A percentile compares a stretch with the other conserved stretches of the same genome.
These are phyloP conservation scores for Epizoanthus stellaris DNA, from an alignment of 92 coral and sea anemone genomes.

Conservation along the genomic window DNA sequence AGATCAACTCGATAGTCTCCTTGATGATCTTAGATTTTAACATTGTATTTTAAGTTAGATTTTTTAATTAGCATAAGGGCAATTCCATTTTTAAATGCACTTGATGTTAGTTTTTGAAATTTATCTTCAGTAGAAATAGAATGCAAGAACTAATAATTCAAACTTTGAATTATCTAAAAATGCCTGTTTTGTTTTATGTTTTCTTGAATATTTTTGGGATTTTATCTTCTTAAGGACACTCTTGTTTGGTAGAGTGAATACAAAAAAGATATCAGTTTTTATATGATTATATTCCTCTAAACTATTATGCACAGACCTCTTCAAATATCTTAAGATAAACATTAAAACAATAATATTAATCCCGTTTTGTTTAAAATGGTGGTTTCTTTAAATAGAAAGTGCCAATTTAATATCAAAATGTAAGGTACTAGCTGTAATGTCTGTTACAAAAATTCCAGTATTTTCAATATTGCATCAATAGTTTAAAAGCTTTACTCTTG, in stretches of 20 bases:
- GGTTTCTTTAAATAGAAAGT: no score
- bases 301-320: constrained; percentile 2
- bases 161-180: constrained; percentile 9
- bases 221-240: constrained; percentile 9
- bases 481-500: not conserved
- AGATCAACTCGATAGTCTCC: no score
- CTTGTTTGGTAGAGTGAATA: constrained; percentile 2
- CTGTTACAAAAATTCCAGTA: not conserved
- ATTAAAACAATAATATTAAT: no score
- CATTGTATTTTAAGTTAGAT: no score
- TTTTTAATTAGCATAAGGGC: no score
- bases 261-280: not conserved
- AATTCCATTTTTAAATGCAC: no score
- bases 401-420: not conserved
- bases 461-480: not conserved
- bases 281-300: not conserved
- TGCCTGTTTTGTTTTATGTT: constrained; percentile 12
- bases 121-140: constrained; percentile 2
- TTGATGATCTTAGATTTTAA: no score
- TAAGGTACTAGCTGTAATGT: not conserved
- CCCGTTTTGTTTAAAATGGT: no score
- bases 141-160: constrained; percentile 7
- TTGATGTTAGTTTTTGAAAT: not conserved
- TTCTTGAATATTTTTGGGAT: not conserved
- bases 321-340: not conserved